Percentiles rank a stretch among this genome's conserved stretches.
Conservation (phyloP, 2,797 vertebrate species). For the Syngnathus rostellatus region DNA sequence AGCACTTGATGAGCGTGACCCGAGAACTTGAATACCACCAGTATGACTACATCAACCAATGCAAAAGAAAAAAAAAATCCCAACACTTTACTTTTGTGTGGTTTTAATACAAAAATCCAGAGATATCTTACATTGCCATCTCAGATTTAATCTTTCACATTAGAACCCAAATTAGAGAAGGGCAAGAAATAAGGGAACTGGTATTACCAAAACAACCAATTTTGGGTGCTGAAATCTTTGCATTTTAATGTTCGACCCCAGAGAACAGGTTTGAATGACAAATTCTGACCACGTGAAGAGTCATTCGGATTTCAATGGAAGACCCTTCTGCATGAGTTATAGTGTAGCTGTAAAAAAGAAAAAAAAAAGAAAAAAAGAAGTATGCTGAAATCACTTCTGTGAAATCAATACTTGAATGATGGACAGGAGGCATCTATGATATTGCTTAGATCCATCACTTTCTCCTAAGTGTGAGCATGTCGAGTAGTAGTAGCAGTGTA, state of each 20-base stretch:
- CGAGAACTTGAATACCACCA: background rate
- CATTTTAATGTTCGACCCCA: slow-evolving; percentile 4
- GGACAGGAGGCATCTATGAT: slow-evolving; percentile 42
- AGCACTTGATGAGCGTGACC: background rate
- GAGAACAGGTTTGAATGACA: slow-evolving; percentile 26
- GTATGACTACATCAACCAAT: background rate
- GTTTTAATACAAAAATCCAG: slow-evolving; percentile 74
- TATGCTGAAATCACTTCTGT: background rate
- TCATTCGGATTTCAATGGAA: slow-evolving; percentile 11
- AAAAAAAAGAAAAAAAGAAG: too few species aligned
- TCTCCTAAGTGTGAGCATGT: slow-evolving; percentile 24
- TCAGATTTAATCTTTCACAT: slow-evolving; percentile 68
- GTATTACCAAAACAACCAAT: background rate
- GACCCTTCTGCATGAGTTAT: slow-evolving; percentile 15
- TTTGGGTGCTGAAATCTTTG: slow-evolving; percentile 11
- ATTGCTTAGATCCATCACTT: slow-evolving; percentile 55
- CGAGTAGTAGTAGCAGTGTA: slow-evolving; percentile 45
- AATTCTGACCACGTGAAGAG: slow-evolving; percentile 30
- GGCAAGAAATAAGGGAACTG: slow-evolving; percentile 35
- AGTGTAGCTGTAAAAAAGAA: slow-evolving; percentile 30
- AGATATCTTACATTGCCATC: slow-evolving; percentile 70
- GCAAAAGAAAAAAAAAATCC: slow-evolving; percentile 17
- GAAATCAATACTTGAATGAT: slow-evolving; percentile 1
- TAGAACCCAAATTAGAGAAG: slow-evolving; percentile 58
- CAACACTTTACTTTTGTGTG: slow-evolving; percentile 39